phyloP scores from a whole-genome alignment of 2,888 invertebrate genomes.

The Agrochola lychnidis region DNA sequence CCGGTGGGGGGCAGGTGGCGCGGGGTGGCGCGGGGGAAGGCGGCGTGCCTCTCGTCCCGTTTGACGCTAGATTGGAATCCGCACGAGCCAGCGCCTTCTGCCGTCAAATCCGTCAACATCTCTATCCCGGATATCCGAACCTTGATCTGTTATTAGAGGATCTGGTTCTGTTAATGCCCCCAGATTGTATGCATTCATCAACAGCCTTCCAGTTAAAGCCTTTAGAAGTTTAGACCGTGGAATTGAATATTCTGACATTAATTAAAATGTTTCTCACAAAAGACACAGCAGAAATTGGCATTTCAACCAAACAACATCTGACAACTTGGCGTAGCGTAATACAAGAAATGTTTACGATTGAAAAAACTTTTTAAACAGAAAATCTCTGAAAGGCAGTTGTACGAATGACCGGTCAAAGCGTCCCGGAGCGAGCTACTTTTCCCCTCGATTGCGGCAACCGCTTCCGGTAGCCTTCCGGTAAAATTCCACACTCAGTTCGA shows the following conservation, averaged over 20 bases:
- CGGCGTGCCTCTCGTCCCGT: conserved; percentile 71
- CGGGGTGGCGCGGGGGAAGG: conserved; percentile 59
- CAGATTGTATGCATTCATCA: conserved; percentile 34
- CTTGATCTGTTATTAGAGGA: conserved; percentile 63
- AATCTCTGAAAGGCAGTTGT: conserved; percentile 67
- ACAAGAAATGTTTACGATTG: conserved; percentile 64
- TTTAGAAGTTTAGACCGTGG: neutral
- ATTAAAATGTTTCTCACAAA: conserved; percentile 28
- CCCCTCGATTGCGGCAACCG: conserved; percentile 81
- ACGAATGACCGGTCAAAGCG: conserved; percentile 84
- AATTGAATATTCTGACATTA: conserved; percentile 22
- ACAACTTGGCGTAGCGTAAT: conserved; percentile 48
- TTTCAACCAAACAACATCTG: conserved; percentile 46
- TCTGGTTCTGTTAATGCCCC: conserved; percentile 44
- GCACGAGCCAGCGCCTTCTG: conserved; percentile 79
- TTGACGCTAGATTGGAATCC: conserved; percentile 83
- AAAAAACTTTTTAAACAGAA: conserved; percentile 68
- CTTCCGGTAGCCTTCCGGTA: conserved; percentile 79
- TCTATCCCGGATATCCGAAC: conserved; percentile 69
- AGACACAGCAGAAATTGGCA: conserved; percentile 26
- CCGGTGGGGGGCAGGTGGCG: conserved; percentile 69
- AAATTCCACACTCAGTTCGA: conserved; percentile 76
- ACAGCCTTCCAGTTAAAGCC: neutral
- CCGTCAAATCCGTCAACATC: conserved; percentile 82
- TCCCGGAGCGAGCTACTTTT: conserved; percentile 80